Percentiles rank a stretch among this genome's conserved stretches.
Conservation (phyloP, 2,888 invertebrate species). For the Drosophila acutilabella region DNA sequence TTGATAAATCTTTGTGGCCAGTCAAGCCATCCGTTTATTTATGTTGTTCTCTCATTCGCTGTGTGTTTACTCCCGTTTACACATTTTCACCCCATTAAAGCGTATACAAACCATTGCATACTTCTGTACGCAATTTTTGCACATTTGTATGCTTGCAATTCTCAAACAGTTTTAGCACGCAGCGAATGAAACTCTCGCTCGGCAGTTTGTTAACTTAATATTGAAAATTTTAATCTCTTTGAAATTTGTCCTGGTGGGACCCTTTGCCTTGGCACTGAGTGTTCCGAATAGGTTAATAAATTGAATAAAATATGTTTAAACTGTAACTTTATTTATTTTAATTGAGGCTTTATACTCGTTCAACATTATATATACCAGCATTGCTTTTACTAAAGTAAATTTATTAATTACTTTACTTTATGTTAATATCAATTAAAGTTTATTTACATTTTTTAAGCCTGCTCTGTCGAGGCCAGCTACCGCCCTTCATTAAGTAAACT, state of each 20-base stretch:
- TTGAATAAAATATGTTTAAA: too few relatives aligned
- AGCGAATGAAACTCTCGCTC: background rate
- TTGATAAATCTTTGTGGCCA: slow-evolving; percentile 37
- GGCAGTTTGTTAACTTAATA: accelerated
- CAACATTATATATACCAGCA: too few relatives aligned
- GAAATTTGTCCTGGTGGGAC: slow-evolving; percentile 83
- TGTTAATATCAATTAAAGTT: background rate
- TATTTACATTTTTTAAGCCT: background rate
- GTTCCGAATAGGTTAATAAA: slow-evolving; percentile 65
- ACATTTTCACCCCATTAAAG: background rate
- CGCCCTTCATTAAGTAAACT: background rate
- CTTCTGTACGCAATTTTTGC: slow-evolving; percentile 14
- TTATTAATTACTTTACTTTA: background rate
- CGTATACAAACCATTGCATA: slow-evolving; percentile 52
- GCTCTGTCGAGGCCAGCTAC: background rate
- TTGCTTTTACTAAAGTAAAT: background rate
- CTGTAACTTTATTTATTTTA: too few relatives aligned
- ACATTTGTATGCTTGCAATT: slow-evolving; percentile 48
- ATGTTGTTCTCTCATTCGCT: background rate
- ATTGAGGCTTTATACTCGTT: too few relatives aligned
- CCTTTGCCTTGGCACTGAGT: slow-evolving; percentile 79
- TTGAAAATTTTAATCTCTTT: slow-evolving; percentile 75
- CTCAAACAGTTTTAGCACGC: slow-evolving; percentile 58
- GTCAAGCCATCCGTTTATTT: slow-evolving; percentile 16
- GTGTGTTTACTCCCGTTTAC: background rate